Evolutionary conservation across 1,140 invertebrate species (phyloP).

Genomic region (Bombus soroeensis): DNA sequence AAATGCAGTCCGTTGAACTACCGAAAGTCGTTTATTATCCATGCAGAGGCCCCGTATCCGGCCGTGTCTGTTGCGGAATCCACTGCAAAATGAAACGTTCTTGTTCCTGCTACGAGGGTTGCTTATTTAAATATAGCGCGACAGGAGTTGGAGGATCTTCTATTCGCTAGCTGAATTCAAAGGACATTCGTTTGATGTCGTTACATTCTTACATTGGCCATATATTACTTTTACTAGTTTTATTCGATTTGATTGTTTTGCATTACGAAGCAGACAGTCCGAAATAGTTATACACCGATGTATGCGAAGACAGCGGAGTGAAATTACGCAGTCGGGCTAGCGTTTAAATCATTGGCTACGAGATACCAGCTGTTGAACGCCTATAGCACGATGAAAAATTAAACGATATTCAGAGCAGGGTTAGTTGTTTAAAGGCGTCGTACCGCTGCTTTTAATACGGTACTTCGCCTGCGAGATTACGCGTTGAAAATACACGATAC

Average conservation of each 20-base stretch:
- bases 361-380: not conserved
- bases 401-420: conserved; percentile 31
- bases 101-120: not conserved
- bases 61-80: conserved; percentile 28
- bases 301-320: too few relatives aligned
- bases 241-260: too few relatives aligned
- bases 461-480: conserved; percentile 41
- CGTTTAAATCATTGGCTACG: too few relatives aligned
- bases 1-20: conserved; percentile 46
- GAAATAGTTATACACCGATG: too few relatives aligned
- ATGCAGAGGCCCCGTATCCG: conserved; percentile 32
- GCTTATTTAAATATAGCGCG: conserved; percentile 31
- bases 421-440: conserved; percentile 64
- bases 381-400: conserved; percentile 55
- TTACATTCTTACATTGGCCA: too few relatives aligned
- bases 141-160: not conserved
- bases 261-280: too few relatives aligned
- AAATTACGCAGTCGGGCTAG: too few relatives aligned
- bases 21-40: conserved; percentile 56
- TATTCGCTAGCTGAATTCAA: not conserved
- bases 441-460: conserved; percentile 48
- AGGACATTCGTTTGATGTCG: not conserved
- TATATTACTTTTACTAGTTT: too few relatives aligned
- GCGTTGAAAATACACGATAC: conserved; percentile 13
- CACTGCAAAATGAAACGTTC: conserved; percentile 25